Conservation (phyloP, 2,888 invertebrate species). For the Anticlea derivata region DNA sequence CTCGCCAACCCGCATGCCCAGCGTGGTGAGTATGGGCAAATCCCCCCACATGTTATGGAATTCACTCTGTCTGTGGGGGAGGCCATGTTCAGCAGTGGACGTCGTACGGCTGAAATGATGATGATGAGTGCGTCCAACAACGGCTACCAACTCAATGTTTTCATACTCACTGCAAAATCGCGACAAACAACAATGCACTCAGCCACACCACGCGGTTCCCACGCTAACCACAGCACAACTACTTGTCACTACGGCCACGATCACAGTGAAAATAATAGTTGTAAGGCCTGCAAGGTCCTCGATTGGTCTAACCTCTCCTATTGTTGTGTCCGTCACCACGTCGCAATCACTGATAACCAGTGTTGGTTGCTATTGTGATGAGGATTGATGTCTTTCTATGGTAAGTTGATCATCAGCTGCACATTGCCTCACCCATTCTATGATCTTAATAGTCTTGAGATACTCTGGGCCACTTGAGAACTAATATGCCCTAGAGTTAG, state of each 20-base stretch:
- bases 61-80: too few relatives aligned
- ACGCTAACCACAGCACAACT: constrained; percentile 1
- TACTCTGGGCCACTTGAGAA: too few relatives aligned
- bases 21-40: too few relatives aligned
- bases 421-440: too few relatives aligned
- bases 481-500: too few relatives aligned
- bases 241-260: background rate
- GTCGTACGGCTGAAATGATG: too few relatives aligned
- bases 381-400: background rate
- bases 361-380: background rate
- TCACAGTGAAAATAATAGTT: background rate
- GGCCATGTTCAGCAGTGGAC: too few relatives aligned
- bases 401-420: background rate
- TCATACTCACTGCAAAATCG: background rate
- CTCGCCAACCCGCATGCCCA: too few relatives aligned
- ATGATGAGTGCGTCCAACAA: too few relatives aligned
- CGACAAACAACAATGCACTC: constrained; percentile 9
- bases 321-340: constrained; percentile 14
- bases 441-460: too few relatives aligned
- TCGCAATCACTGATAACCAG: constrained; percentile 4
- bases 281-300: background rate
- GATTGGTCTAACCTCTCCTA: background rate
- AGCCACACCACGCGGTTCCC: constrained; percentile 1
- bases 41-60: too few relatives aligned
- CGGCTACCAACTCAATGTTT: too few relatives aligned